Evolutionary conservation across 64 coral and sea anemone species (phyloP).

Genomic region (Montipora efflorescens): DNA sequence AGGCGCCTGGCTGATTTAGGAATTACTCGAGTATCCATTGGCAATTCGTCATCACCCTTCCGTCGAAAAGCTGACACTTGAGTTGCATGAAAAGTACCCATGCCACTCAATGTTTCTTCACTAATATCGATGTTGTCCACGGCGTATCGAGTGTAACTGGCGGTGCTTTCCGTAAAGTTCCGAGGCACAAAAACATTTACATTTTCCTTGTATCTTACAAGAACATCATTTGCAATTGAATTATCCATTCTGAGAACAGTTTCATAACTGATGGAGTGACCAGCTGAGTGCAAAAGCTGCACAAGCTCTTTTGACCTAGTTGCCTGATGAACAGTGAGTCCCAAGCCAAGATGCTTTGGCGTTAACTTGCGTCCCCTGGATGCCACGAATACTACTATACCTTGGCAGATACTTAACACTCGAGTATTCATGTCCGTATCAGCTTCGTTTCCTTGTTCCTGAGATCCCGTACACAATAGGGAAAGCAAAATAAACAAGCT

Average conservation of each 20-base stretch:
- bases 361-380: constrained; percentile 45
- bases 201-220: constrained; percentile 40
- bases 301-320: constrained; percentile 68
- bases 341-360: constrained; percentile 69
- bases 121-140: constrained; percentile 73
- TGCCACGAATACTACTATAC: constrained; percentile 29
- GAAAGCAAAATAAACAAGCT: constrained; percentile 57
- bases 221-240: constrained; percentile 28
- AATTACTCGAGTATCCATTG: background rate
- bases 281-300: constrained; percentile 42
- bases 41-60: constrained; percentile 3
- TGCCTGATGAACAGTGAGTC: constrained; percentile 69
- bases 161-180: background rate
- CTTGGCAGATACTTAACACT: constrained; percentile 83
- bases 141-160: constrained; percentile 24
- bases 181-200: constrained; percentile 53
- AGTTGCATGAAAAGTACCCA: constrained; percentile 71
- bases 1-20: background rate
- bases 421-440: constrained; percentile 31
- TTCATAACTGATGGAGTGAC: constrained; percentile 47
- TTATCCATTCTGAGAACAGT: constrained; percentile 49
- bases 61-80: constrained; percentile 38
- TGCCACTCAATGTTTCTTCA: constrained; percentile 58
- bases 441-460: constrained; percentile 37
- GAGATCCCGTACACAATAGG: constrained; percentile 49